Base-by-base conservation (phyloP, 2,888 invertebrate genomes). In the Shargacucullia verbasci region DNA sequence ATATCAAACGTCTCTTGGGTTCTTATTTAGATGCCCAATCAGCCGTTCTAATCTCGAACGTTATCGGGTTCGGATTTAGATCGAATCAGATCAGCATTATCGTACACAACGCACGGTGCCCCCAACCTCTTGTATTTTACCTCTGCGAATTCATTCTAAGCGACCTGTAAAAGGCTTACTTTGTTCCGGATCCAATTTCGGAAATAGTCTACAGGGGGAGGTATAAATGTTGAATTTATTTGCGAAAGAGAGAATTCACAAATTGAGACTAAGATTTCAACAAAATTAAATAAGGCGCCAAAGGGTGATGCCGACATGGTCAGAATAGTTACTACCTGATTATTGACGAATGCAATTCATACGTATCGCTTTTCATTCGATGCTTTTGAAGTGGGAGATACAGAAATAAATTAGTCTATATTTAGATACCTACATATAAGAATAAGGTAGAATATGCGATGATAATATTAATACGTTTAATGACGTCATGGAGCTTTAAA, bases 131-230 rank as follows among this genome's bases (percentile, higher is more conserved):
- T 73, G 65, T 70, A 79, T 68, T 67, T 63, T 64, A 72, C 70
- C 67, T 59, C 43, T 45, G 43, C 55, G 60, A 70, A 74, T 79
- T 74, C 70, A 65, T 76, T 79, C 56, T 45, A 57, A 57, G 44
- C 55, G 46, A 55, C 54, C 44, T 61, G 20, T 37, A 35, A 57
- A 59, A 60, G 53, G 71, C 63, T 68, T 79, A 72, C 69, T 66
- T 64, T 70, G 64, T 73, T 62, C 67, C 61, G 45, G 65, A 77
- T 69, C 72, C 69, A 77, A 76, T 76, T 79, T 70, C 20, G 47
- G 33, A 48, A 76, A 78, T 70, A 68, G 64, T 53, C 58, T 64
- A 43, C 56, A 41, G 49, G 45, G 59, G 54, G 14, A 33, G 39
- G 55, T 58, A 38, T 58, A 62, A 72, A 70, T 63, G 71, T 56